Percentiles rank a stretch among this genome's conserved stretches.
Conservation (phyloP, 2,113 vertebrate species). For the Pitta sordida region DNA sequence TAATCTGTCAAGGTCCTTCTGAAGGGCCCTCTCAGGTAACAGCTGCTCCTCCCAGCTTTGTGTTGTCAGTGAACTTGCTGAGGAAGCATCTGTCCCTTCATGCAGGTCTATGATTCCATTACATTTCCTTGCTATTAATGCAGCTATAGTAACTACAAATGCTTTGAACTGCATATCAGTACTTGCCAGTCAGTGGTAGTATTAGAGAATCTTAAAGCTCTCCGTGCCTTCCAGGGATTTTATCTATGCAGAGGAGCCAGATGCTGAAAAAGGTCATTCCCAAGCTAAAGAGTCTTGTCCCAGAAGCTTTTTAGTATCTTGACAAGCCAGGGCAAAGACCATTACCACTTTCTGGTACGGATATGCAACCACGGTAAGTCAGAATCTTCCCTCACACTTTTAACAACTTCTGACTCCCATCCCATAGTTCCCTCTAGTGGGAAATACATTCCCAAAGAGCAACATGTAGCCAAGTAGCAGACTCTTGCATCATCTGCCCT, state of each 20-base stretch:
- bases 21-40: rapidly evolving
- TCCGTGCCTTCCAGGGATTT: neutral
- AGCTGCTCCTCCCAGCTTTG: neutral
- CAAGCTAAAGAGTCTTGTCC: neutral
- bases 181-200: neutral
- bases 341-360: neutral
- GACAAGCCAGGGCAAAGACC: neutral
- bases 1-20: neutral
- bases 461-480: rapidly evolving
- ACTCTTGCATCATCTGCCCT: neutral
- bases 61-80: neutral
- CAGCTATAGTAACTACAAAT: neutral
- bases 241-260: neutral
- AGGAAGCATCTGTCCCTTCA: neutral
- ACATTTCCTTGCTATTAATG: neutral
- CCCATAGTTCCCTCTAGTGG: slow-evolving; percentile 41
- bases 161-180: neutral
- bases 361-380: neutral
- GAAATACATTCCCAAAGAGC: neutral
- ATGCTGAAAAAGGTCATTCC: neutral
- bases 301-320: neutral
- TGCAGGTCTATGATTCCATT: neutral
- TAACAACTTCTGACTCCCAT: neutral
- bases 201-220: neutral
- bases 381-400: neutral